Evolutionary conservation across 2,113 vertebrate genomes (phyloP), one percentile per base, ranked within the genome.

Genomic region (Empidonax alnorum): DNA sequence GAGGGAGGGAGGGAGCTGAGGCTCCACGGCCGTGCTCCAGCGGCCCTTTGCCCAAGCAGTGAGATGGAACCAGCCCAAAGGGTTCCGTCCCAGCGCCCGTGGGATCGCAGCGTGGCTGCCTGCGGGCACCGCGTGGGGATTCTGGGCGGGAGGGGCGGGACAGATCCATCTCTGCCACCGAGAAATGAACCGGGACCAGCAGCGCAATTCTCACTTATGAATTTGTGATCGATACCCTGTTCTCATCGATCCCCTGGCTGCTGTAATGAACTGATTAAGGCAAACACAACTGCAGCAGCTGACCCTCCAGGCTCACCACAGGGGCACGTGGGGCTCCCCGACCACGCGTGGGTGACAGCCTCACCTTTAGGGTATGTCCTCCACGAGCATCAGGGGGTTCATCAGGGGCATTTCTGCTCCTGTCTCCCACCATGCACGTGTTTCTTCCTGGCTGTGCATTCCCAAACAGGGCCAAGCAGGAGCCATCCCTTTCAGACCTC

Each of bases 381-480:
- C 1, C 35, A 2, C 0, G 2, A 63, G 53, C 5, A 0, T 0
- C 62, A 2, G 33, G 20, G 25, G 12, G n/a, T 24, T 59, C 6
- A 1, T 0, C 62, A 1, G 33, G 23, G 25, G 12, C 7, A 5
- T 7, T 58, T 15, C 2, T 20, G 44, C 33, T 4, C 35, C 56
- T 8, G 24, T 5, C 7, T 41, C 53, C 42, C 61, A 6, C 22
- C 2, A 2, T 39, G 30, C 25, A 1, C 9, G 0, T 2, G 0
- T 2, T 28, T 28, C 17, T 2, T 13, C 49, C n/a, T 8, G 37
- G 77, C 37, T 6, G 27, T 11, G 3, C 25, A 1, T 27, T 12
- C 71, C 55, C 9, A 21, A 30, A 14, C 39, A 31, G 39, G 39
- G 37, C 53, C 33, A 17, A 12, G 66, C 39, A 24, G 84, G 10